A percentile compares a stretch with the other conserved stretches of the same genome.
Evolutionary conservation across 2,888 invertebrate genomes (phyloP).

Genomic region (Caenorhabditis imperialis): DNA sequence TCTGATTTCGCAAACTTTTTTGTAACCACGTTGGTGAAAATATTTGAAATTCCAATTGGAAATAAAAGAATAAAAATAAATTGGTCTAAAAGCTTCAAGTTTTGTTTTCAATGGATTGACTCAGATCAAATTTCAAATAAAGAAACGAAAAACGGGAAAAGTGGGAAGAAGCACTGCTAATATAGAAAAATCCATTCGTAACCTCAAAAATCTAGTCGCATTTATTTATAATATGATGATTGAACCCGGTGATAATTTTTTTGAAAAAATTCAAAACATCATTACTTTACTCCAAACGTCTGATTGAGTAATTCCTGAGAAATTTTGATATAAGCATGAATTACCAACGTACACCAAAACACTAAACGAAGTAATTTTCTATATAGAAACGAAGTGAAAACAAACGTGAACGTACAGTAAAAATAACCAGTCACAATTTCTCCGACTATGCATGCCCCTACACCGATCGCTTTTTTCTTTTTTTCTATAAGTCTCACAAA

Average conservation of each 20-base stretch:
- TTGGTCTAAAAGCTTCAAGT: slow-evolving; percentile 26
- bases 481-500: slow-evolving; percentile 9
- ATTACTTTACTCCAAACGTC: too few relatives aligned
- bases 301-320: too few relatives aligned
- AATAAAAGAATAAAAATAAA: slow-evolving; percentile 8
- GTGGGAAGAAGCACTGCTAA: slow-evolving; percentile 9
- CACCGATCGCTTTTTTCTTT: slow-evolving; percentile 3
- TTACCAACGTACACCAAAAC: too few relatives aligned
- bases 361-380: slow-evolving; percentile 11
- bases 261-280: too few relatives aligned
- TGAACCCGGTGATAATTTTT: too few relatives aligned
- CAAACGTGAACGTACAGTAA: slow-evolving; percentile 39
- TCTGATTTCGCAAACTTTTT: neutral
- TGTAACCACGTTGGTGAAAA: too few relatives aligned
- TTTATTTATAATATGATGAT: too few relatives aligned
- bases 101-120: slow-evolving; percentile 34
- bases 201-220: too few relatives aligned
- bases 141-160: slow-evolving; percentile 1
- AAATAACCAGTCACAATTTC: slow-evolving; percentile 48
- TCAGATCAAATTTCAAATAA: slow-evolving; percentile 39
- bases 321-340: too few relatives aligned
- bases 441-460: slow-evolving; percentile 5
- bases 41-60: too few relatives aligned
- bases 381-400: slow-evolving; percentile 30
- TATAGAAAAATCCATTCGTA: too few relatives aligned